Evolutionary conservation across 2,888 invertebrate species (phyloP), one percentile per base, ranked within the genome.

Genomic region (Morpho achilles): DNA sequence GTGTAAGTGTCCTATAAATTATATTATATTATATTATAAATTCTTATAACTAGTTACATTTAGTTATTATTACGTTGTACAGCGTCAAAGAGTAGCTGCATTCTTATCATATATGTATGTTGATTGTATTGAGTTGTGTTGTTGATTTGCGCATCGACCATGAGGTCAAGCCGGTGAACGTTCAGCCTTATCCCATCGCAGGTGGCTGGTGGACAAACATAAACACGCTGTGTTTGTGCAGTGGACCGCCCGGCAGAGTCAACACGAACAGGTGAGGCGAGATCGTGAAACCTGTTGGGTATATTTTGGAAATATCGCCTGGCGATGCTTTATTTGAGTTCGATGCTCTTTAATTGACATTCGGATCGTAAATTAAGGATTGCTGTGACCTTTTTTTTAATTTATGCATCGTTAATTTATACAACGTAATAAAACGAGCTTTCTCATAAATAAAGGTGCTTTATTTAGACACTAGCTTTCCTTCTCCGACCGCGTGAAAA

Each of bases 171-270:
- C 50, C 69, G 67, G 66, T 68, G 68, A 70, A 63, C 56, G 65
- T 39, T n/a, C 10, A 55, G 49, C 55, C 23, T 49, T 55, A 55
- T 48, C 44, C 49, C 75, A 66, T 69, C 69, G 78, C 82, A 78
- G 80, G 80, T 81, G 82, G 81, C 71, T 75, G 70, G 66, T 66
- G 50, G 54, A 66, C 71, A 75, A 80, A 80, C 73, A 80, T 69
- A 75, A 77, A 77, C 69, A 77, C 54, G 51, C 49, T 59, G 60
- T 82, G 76, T 80, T 80, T 80, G 76, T 61, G 60, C 66, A 68
- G 71, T 69, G 72, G 67, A 68, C 67, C 69, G 64, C 65, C 65
- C 63, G 66, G 61, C 61, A 58, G 58, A 65, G 59, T 63, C 59
- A 65, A 67, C 56, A 63, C 41, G 49, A 57, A 61, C 67, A 67